These are phyloP conservation scores for Parascotia fuliginaria DNA, from an alignment of 2,888 invertebrate species.

Conservation along the genomic window DNA sequence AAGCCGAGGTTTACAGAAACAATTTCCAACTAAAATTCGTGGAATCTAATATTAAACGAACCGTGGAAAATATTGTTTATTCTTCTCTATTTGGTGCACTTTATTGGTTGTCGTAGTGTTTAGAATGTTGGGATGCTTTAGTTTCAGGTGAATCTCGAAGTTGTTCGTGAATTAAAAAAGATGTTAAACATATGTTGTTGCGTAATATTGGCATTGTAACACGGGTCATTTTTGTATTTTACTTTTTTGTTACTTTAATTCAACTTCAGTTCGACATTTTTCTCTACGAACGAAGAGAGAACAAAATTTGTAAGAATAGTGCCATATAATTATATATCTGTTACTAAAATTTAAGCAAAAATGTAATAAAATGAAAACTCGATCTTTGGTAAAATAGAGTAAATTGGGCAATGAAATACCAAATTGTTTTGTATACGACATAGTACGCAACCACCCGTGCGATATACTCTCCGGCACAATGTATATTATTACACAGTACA, in stretches of 20 bases:
- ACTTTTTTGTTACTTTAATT: too few species aligned
- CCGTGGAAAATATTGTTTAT: slow-evolving; percentile 60
- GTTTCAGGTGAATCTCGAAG: not conserved
- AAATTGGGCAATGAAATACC: slow-evolving; percentile 42
- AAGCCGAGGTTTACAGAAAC: slow-evolving; percentile 53
- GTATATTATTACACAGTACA: slow-evolving; percentile 53
- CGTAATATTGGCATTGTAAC: not conserved
- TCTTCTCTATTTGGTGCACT: slow-evolving; percentile 27
- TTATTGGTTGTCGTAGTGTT: slow-evolving; percentile 17
- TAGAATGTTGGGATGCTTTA: slow-evolving; percentile 17
- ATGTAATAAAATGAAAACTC: not conserved
- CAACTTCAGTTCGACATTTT: too few species aligned
- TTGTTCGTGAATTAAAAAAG: not conserved
- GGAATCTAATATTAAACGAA: slow-evolving; percentile 61
- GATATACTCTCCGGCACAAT: slow-evolving; percentile 31
- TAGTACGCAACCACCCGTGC: slow-evolving; percentile 44
- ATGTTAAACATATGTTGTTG: not conserved
- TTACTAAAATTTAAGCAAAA: not conserved
- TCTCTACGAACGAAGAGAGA: too few species aligned
- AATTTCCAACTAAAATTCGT: slow-evolving; percentile 53
- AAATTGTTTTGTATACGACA: slow-evolving; percentile 43
- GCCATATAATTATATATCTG: too few species aligned
- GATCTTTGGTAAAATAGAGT: slow-evolving; percentile 13
- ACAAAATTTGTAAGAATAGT: too few species aligned
- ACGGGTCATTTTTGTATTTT: too few species aligned